A percentile compares a stretch with the other conserved stretches of the same genome.
Conservation (phyloP, 2,888 invertebrate species). For the Drosophila lacicola region DNA sequence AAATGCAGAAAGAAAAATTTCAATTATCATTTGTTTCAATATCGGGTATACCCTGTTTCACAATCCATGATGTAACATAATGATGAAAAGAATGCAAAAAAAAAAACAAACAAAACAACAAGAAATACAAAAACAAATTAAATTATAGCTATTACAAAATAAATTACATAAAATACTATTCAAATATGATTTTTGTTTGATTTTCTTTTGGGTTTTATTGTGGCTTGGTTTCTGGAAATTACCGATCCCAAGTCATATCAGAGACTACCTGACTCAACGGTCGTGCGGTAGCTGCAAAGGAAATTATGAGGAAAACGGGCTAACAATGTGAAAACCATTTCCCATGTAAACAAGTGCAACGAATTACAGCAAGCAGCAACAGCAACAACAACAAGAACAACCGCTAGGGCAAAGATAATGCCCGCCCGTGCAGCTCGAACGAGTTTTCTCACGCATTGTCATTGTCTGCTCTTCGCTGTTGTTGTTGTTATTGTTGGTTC, state of each 20-base stretch:
- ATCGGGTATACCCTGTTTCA: slow-evolving; percentile 14
- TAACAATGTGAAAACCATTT: slow-evolving; percentile 62
- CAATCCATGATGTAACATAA: slow-evolving; percentile 29
- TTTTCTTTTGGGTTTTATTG: not conserved
- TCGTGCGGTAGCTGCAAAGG: slow-evolving; percentile 30
- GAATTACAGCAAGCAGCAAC: slow-evolving; percentile 48
- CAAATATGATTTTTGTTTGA: slow-evolving; percentile 29
- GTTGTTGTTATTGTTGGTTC: slow-evolving; percentile 14
- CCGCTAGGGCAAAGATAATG: slow-evolving; percentile 46
- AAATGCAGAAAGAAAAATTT: slow-evolving; percentile 4
- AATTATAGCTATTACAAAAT: slow-evolving; percentile 65
- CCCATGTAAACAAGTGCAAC: slow-evolving; percentile 79
- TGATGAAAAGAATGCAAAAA: slow-evolving; percentile 31
- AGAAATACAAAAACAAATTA: slow-evolving; percentile 46
- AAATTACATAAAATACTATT: slow-evolving; percentile 66
- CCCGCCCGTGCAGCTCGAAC: slow-evolving; percentile 41
- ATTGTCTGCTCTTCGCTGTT: slow-evolving; percentile 36
- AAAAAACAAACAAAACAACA: slow-evolving; percentile 21
- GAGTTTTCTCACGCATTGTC: slow-evolving; percentile 76
- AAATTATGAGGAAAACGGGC: slow-evolving; percentile 54
- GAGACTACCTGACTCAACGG: slow-evolving; percentile 20
- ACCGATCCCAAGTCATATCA: slow-evolving; percentile 1
- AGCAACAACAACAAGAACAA: slow-evolving; percentile 26
- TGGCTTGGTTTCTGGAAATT: slow-evolving; percentile 4
- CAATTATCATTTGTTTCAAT: slow-evolving; percentile 24